phyloP scores from a whole-genome alignment of 1,140 invertebrate genomes.

The Megalonaias nervosa region DNA sequence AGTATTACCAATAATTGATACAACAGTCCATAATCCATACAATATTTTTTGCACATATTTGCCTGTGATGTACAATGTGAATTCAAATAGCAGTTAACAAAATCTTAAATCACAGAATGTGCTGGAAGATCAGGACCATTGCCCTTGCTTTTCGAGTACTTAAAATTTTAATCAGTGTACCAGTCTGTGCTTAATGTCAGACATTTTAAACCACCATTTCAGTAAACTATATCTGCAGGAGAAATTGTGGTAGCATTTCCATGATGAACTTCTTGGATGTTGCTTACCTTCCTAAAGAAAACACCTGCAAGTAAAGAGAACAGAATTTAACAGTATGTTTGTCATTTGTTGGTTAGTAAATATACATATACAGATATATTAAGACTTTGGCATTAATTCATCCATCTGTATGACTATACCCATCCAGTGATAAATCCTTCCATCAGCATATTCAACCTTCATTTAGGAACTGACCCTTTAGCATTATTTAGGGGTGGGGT shows the following conservation, averaged over 20 bases:
- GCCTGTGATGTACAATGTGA: no score
- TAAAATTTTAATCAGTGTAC: no score
- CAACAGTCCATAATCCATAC: no score
- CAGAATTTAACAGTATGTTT: not conserved
- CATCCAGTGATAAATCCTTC: not conserved
- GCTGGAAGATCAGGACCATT: no score
- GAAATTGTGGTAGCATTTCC: not conserved
- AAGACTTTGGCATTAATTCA: not conserved
- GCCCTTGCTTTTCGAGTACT: no score
- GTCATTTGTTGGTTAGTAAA: not conserved
- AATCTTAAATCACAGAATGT: no score
- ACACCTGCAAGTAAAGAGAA: constrained; percentile 60
- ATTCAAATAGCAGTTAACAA: no score
- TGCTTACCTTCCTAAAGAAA: constrained; percentile 69
- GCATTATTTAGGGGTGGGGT: no score
- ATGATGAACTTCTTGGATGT: not conserved
- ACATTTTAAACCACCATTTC: not conserved
- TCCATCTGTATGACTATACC: not conserved
- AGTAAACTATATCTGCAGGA: not conserved
- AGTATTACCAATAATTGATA: no score
- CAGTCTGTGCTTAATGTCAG: not conserved
- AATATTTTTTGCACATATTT: no score
- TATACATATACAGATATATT: not conserved
- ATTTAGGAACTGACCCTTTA: no score
- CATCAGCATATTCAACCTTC: no score